These are phyloP conservation scores for Malacosoma neustria DNA, from an alignment of 2,888 invertebrate species.

Conservation along the genomic window DNA sequence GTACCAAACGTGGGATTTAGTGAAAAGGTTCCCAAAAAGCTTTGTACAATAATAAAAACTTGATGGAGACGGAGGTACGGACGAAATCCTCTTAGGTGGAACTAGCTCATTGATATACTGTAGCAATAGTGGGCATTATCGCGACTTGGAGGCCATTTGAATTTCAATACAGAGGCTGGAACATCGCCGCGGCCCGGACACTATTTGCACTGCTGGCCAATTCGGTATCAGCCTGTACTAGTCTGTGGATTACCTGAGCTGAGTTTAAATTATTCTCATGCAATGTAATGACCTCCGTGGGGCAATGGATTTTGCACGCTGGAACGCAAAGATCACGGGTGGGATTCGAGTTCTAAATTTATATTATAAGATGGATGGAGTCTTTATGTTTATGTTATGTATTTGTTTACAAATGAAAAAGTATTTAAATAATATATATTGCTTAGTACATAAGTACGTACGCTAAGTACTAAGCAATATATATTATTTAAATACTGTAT, in stretches of 20 bases:
- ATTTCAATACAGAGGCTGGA: slow-evolving; percentile 9
- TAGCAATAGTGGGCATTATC: slow-evolving; percentile 14
- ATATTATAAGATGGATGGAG: too few species aligned
- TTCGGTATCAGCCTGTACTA: neutral
- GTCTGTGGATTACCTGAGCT: neutral
- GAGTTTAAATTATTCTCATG: neutral
- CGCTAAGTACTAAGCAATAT: too few species aligned
- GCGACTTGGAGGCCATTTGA: slow-evolving; percentile 11
- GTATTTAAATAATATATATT: too few species aligned
- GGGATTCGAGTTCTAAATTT: too few species aligned
- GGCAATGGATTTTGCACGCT: too few species aligned
- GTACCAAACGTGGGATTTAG: neutral
- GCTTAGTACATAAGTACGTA: too few species aligned
- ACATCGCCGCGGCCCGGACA: neutral
- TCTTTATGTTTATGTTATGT: too few species aligned
- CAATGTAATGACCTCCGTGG: too few species aligned
- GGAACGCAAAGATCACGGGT: too few species aligned
- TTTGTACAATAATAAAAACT: neutral
- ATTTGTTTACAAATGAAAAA: too few species aligned
- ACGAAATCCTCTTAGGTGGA: slow-evolving; percentile 10
- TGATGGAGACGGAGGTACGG: neutral
- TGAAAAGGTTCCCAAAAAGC: neutral
- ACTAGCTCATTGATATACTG: slow-evolving; percentile 14
- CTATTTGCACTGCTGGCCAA: neutral
- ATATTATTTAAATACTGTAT: too few species aligned